Percentiles rank a stretch among this genome's conserved stretches.
These are phyloP conservation scores for Aporophyla lueneburgensis DNA, from an alignment of 2,888 invertebrate species.

Conservation along the genomic window DNA sequence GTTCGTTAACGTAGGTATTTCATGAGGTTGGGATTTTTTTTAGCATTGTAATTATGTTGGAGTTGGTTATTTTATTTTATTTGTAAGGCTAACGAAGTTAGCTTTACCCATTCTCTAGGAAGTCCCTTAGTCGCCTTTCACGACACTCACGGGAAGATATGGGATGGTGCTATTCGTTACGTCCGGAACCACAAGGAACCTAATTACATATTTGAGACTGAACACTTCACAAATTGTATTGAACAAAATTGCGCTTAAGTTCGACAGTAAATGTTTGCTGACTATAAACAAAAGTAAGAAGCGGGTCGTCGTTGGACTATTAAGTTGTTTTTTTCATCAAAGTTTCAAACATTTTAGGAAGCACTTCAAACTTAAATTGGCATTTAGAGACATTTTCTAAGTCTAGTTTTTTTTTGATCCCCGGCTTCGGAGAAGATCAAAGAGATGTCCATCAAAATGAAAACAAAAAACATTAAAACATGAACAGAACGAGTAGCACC, in stretches of 20 bases:
- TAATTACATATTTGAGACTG: not conserved
- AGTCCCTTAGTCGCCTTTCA: too few species aligned
- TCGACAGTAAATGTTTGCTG: too few species aligned
- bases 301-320: not conserved
- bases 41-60: slow-evolving; percentile 36
- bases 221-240: not conserved
- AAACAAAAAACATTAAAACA: not conserved
- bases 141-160: too few species aligned
- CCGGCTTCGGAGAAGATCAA: slow-evolving; percentile 20
- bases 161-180: too few species aligned
- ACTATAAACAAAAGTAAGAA: not conserved
- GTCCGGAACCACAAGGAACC: too few species aligned
- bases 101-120: too few species aligned
- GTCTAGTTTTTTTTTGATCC: slow-evolving; percentile 22
- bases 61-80: slow-evolving; percentile 21
- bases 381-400: slow-evolving; percentile 26
- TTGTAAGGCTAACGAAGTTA: slow-evolving; percentile 4
- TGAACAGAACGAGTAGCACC: not conserved
- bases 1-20: slow-evolving; percentile 55
- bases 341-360: slow-evolving; percentile 34
- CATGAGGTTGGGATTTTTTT: slow-evolving; percentile 33
- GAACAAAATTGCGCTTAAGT: not conserved
- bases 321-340: slow-evolving; percentile 16
- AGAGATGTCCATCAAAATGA: slow-evolving; percentile 17
- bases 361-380: slow-evolving; percentile 54